Evolutionary conservation across 2,113 vertebrate species (phyloP), one percentile per base, ranked within the genome.

Genomic region (Laticauda colubrina): DNA sequence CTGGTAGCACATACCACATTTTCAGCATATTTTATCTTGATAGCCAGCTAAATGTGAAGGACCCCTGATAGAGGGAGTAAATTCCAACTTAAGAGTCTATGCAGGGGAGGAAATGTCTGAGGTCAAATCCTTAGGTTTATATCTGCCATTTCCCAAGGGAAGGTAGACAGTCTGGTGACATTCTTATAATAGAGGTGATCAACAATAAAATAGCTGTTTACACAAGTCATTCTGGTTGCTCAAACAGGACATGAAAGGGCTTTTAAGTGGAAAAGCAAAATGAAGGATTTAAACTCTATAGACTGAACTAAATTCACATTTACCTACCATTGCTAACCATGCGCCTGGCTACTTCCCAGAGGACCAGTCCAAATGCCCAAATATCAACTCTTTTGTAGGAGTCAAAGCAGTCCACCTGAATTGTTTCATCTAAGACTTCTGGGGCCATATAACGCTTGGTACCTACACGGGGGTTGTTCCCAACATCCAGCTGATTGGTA

Each of bases 401-500:
- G 97, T 99, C 99, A 0, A 99, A 99, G 95, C 99, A 99, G 97
- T 99, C 99, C 69, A 98, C 99, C 96, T 99, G 99, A 96, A 99
- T 99, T 0, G 98, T 98, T 96, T 99, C 99, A 9, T 99, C 99
- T 39, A 99, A 95, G 45, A 99, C 98, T 69, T 99, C 99, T 0
- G 99, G 99, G 1, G 99, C 99, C 99, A 99, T 99, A 98, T 99
- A 99, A 93, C 99, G 98, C 92, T 99, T 99, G 93, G 99, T 99
- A 56, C 99, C 99, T 93, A 99, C 99, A 0, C 99, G 99, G 4
- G 99, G 99, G 53, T 99, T 99, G 97, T 99, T 99, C 9, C 99
- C 99, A 95, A 99, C 98, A 0, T 99, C 99, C 88, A 99, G 57
- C 96, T 99, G 99, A 12, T 99, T 99, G 5, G 99, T 99, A 97